Percentiles rank a stretch among this genome's conserved stretches.
phyloP scores from a whole-genome alignment of 2,888 invertebrate genomes.

The Orchesellides sinensis region DNA sequence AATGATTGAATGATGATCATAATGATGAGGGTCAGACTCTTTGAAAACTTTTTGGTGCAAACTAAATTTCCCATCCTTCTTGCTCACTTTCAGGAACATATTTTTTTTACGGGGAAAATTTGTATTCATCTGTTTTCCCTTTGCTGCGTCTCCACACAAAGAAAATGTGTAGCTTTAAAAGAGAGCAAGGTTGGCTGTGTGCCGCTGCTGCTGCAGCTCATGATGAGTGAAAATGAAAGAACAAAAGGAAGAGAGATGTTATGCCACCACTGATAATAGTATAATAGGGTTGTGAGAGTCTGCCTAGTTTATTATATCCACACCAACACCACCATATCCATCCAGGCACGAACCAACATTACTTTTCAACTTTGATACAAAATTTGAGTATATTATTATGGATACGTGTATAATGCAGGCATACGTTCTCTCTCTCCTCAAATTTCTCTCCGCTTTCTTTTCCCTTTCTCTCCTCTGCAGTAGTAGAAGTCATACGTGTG shows the following conservation, averaged over 20 bases:
- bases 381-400: background rate
- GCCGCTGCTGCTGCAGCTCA: background rate
- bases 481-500: background rate
- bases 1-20: too few relatives aligned
- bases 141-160: too few relatives aligned
- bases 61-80: too few relatives aligned
- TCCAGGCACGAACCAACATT: too few relatives aligned
- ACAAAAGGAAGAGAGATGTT: slow-evolving; percentile 11
- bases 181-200: background rate
- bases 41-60: too few relatives aligned
- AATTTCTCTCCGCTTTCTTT: background rate
- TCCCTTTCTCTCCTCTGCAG: background rate
- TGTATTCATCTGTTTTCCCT: too few relatives aligned
- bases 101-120: too few relatives aligned
- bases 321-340: slow-evolving; percentile 12
- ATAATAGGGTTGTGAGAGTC: background rate
- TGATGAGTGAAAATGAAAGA: background rate
- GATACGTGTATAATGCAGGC: background rate
- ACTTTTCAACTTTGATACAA: too few relatives aligned
- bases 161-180: too few relatives aligned
- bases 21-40: too few relatives aligned
- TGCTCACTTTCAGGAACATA: too few relatives aligned
- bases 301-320: background rate
- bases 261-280: slow-evolving; percentile 20
- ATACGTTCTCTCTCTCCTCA: slow-evolving; percentile 2